Conservation (phyloP, 2,797 vertebrate genomes). For the Pyrocephalus nanus region DNA sequence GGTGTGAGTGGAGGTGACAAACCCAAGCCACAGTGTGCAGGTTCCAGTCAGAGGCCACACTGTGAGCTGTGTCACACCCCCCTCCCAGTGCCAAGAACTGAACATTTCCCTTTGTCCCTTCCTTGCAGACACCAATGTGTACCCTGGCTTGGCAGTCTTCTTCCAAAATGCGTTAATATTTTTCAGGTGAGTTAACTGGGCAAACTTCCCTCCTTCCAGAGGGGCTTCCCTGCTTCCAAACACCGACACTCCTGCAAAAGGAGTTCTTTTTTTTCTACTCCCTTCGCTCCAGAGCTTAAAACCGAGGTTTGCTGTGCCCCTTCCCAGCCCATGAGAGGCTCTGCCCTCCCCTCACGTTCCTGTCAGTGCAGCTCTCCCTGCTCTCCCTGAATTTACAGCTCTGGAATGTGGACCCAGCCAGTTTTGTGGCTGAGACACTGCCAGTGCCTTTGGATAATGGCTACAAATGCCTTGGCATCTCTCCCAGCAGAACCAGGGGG, state of each 20-base stretch:
- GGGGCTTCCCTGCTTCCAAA: background rate
- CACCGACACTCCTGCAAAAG: background rate
- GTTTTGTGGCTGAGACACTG: background rate
- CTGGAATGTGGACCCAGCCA: background rate
- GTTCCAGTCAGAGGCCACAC: background rate
- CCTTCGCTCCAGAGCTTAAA: background rate
- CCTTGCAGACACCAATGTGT: slow-evolving; percentile 82
- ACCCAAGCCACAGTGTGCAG: background rate
- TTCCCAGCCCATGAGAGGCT: background rate
- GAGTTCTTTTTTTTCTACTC: background rate
- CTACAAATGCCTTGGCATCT: background rate
- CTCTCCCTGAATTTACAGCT: background rate
- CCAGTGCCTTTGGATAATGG: background rate
- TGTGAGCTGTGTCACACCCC: background rate
- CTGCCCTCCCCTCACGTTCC: background rate
- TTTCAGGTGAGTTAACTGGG: slow-evolving; percentile 81
- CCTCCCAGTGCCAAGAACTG: background rate
- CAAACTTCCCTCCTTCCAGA: background rate
- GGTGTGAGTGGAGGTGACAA: background rate
- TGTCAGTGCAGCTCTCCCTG: background rate
- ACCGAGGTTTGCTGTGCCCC: background rate
- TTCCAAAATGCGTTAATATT: slow-evolving; percentile 94
- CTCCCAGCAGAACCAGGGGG: background rate
- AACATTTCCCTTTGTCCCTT: background rate
- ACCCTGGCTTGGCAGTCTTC: slow-evolving; percentile 90